Conservation (phyloP, 2,797 vertebrate genomes). For the Chelon labrosus region DNA sequence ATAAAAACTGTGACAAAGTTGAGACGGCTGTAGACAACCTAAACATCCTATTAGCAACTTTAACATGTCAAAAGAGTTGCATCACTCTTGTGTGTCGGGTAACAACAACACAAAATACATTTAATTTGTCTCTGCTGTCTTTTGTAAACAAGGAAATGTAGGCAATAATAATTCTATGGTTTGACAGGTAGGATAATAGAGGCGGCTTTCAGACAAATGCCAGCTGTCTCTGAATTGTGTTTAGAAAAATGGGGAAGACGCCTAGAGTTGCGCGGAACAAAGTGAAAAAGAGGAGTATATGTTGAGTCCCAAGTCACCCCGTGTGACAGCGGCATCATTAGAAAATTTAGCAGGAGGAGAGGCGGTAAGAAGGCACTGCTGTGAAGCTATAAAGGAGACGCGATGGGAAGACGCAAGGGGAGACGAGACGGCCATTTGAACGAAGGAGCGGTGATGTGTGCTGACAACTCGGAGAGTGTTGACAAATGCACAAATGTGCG, state of each 20-base stretch:
- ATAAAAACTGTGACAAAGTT: background rate
- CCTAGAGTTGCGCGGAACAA: constrained; percentile 8
- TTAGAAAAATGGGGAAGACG: background rate
- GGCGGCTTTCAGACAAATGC: background rate
- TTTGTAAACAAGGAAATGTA: constrained; percentile 27
- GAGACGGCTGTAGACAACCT: constrained; percentile 7
- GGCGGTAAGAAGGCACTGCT: constrained; percentile 32
- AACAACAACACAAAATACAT: constrained; percentile 27
- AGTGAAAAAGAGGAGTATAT: constrained; percentile 4
- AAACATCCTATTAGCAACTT: constrained; percentile 21
- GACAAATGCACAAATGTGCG: constrained; percentile 3
- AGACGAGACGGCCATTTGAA: constrained; percentile 20
- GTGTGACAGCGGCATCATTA: constrained; percentile 52
- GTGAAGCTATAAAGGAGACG: constrained; percentile 46
- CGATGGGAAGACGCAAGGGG: constrained; percentile 10
- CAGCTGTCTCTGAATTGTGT: constrained; percentile 17
- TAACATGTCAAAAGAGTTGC: constrained; percentile 10
- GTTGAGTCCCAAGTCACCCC: constrained; percentile 22
- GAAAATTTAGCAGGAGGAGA: constrained; percentile 17
- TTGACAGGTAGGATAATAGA: constrained; percentile 43
- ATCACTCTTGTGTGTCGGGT: background rate
- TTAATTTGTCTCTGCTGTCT: constrained; percentile 33
- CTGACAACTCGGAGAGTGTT: constrained; percentile 3
- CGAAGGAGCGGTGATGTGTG: background rate
- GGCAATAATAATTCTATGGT: constrained; percentile 12